Conservation (phyloP, 2,888 invertebrate species). For the Drosophila affinis region DNA sequence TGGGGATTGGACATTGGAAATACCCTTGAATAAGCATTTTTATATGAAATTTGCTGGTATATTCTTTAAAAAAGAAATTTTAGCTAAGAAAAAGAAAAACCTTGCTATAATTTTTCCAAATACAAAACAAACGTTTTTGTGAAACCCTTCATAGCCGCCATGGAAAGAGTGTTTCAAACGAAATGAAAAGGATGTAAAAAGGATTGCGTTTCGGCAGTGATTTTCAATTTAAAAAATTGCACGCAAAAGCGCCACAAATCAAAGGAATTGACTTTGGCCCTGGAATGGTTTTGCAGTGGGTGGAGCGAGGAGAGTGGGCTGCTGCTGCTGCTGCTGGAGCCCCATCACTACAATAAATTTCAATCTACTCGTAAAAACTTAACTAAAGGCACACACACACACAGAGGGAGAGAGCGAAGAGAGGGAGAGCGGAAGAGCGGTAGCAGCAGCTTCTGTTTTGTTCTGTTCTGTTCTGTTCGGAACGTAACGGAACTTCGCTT, state of each 20-base stretch:
- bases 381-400: constrained; percentile 66
- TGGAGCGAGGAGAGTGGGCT: constrained; percentile 2
- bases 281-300: background rate
- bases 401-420: background rate
- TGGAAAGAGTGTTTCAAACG: constrained; percentile 17
- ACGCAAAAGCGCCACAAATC: constrained; percentile 80
- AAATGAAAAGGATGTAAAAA: constrained; percentile 71
- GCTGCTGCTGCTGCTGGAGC: constrained; percentile 11
- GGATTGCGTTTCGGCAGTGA: constrained; percentile 73
- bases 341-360: constrained; percentile 69
- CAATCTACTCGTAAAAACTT: constrained; percentile 71
- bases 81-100: no score
- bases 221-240: constrained; percentile 79
- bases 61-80: no score
- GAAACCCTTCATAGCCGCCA: background rate
- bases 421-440: background rate
- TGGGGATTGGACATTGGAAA: background rate
- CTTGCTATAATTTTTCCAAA: no score
- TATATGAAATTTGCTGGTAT: background rate
- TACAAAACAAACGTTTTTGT: no score
- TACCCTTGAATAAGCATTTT: background rate
- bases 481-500: constrained; percentile 32
- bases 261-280: constrained; percentile 77
- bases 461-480: constrained; percentile 43
- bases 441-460: constrained; percentile 33